phyloP scores from a whole-genome alignment of 2,888 invertebrate species.

The Mythimna lalbum region DNA sequence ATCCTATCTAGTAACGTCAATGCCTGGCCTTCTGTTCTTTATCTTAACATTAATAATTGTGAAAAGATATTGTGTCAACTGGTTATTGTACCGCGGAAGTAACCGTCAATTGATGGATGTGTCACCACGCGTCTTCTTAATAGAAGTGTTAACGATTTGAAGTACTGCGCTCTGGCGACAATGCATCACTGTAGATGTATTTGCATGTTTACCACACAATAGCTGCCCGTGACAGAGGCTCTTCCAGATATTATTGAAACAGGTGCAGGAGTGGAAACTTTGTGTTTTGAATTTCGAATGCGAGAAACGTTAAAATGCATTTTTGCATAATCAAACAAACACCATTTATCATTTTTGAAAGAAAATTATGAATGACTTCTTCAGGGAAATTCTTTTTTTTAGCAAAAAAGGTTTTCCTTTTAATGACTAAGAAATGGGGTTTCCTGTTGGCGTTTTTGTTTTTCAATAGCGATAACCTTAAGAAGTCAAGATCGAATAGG shows the following conservation, averaged over 20 bases:
- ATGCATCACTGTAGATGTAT: slow-evolving; percentile 20
- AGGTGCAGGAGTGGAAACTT: slow-evolving; percentile 23
- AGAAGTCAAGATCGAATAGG: no score
- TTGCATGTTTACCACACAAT: slow-evolving; percentile 48
- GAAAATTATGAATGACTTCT: slow-evolving; percentile 15
- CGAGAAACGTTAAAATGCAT: background rate
- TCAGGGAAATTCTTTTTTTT: no score
- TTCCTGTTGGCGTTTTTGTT: no score
- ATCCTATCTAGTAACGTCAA: background rate
- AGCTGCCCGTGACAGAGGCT: slow-evolving; percentile 1
- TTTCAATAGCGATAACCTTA: no score
- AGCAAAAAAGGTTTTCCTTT: no score
- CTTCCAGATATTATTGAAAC: slow-evolving; percentile 43
- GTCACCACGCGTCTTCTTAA: slow-evolving; percentile 27
- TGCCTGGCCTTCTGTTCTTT: slow-evolving; percentile 32
- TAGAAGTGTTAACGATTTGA: slow-evolving; percentile 36
- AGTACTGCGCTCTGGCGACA: slow-evolving; percentile 29
- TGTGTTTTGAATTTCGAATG: slow-evolving; percentile 17
- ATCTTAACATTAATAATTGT: background rate
- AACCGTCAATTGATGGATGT: slow-evolving; percentile 52
- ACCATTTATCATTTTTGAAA: slow-evolving; percentile 33
- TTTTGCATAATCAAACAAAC: slow-evolving; percentile 31
- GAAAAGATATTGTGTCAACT: slow-evolving; percentile 38
- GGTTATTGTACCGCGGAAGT: slow-evolving; percentile 54
- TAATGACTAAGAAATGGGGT: no score